A percentile compares a stretch with the other conserved stretches of the same genome.
Conservation (phyloP, 2,888 invertebrate genomes). For the Megastigmus dorsalis region DNA sequence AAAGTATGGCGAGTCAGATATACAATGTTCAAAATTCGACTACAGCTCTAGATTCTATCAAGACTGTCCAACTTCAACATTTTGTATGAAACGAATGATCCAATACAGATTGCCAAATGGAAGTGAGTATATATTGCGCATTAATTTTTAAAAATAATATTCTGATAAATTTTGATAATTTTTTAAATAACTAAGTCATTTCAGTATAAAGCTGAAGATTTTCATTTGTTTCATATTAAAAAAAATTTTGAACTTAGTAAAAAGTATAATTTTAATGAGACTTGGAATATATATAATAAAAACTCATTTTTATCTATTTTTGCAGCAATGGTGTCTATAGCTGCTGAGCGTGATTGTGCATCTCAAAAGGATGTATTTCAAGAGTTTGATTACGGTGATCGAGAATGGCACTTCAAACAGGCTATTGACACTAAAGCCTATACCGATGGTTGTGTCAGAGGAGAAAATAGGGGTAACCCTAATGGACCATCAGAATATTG, state of each 20-base stretch:
- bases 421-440: conserved; percentile 82
- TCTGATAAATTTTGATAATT: neutral
- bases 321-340: conserved; percentile 78
- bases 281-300: no score
- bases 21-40: conserved; percentile 86
- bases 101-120: conserved; percentile 78
- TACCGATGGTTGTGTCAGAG: conserved; percentile 81
- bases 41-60: conserved; percentile 82
- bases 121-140: conserved; percentile 75
- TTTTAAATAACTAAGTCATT: neutral
- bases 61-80: conserved; percentile 87
- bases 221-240: neutral
- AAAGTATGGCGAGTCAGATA: conserved; percentile 79
- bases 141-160: neutral
- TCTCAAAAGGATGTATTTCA: conserved; percentile 82
- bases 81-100: conserved; percentile 85
- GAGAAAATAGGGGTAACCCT: conserved; percentile 80
- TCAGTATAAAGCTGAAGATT: neutral
- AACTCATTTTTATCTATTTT: conserved; percentile 57
- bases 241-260: neutral
- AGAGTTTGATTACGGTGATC: conserved; percentile 77
- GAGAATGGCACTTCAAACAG: conserved; percentile 80
- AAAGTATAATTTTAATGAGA: no score
- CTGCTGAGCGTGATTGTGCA: conserved; percentile 83
- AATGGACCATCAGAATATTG: conserved; percentile 82